Base-by-base conservation (phyloP, 2,113 vertebrate species). In the Muntiacus reevesi region DNA sequence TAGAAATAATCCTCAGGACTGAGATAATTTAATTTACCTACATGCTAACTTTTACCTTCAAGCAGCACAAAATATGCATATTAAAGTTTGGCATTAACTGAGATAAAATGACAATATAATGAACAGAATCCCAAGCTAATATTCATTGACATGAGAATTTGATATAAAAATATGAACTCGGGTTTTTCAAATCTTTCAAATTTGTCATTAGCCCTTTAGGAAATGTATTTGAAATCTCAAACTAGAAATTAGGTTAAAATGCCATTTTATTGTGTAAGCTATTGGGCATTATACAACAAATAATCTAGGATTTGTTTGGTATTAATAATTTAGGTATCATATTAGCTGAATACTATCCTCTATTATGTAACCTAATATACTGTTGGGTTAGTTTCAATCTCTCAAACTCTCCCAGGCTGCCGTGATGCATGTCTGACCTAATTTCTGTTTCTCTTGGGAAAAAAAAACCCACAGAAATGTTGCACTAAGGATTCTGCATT, bases 211-310 rank as follows among this genome's bases (percentile, higher is more conserved):
- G 81, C 81, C 55, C 85, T 97, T 94, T 96, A 97, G 96, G 57
- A 93, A 97, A 96, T 87, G 60, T 95, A 84, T 94, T 94, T 94
- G 50, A 94, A 95, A 97, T 98, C 94, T 97, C 81, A 97, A 98
- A 98, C 97, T 98, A 98, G 98, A 98, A 98, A 98, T 98, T 98
- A 98, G 98, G 98, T 98, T 98, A 98, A 98, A 98, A 98, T 96
- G 82, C 92, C 59, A 64, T 91, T 98, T 97, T 97, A 67, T 95
- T 96, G 96, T 98, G 28, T 98, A 98, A 97, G 59, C 98, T 97
- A 96, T 95, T 97, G 98, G 97, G 50, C 94, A 50, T 98, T 98
- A 93, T 95, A 92, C 97, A 98, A 98, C 97, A 97, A 98, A 98
- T 98, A 97, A 98, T 91, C 94, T 98, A 97, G 97, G 98, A 94